phyloP scores from a whole-genome alignment of 2,113 vertebrate species.

The Lamprotornis superbus region DNA sequence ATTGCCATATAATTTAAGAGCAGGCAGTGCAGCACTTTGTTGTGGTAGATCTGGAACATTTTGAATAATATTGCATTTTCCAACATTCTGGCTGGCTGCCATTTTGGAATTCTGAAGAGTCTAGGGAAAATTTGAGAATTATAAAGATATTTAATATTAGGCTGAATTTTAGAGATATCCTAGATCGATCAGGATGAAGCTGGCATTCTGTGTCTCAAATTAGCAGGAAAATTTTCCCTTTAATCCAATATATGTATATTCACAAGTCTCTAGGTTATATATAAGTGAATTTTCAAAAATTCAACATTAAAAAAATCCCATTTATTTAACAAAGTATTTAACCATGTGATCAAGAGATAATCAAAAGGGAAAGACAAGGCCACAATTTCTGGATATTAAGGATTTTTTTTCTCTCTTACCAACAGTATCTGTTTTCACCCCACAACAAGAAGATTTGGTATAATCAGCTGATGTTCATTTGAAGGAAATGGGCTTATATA shows the following conservation, averaged over 20 bases:
- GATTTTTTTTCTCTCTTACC: not conserved
- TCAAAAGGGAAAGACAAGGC: not conserved
- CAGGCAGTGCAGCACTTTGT: not conserved
- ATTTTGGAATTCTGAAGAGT: not conserved
- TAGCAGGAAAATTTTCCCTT: not conserved
- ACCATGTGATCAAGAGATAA: not conserved
- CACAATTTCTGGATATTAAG: not conserved
- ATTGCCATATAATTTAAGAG: not conserved
- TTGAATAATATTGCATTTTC: not conserved
- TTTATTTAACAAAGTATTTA: not conserved
- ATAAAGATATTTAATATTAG: not conserved
- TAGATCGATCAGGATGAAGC: not conserved
- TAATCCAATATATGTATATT: not conserved
- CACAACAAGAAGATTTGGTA: not conserved
- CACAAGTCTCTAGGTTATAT: not conserved
- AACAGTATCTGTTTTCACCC: not conserved
- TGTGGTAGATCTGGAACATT: not conserved
- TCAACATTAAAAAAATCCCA: not conserved
- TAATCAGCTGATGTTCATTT: not conserved
- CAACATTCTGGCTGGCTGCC: not conserved
- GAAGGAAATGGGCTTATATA: not conserved
- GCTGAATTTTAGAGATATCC: not conserved
- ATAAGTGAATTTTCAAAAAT: not conserved
- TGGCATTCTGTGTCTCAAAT: not conserved
- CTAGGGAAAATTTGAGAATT: not conserved